phyloP scores from a whole-genome alignment of 1,140 invertebrate genomes.

The Drosophila lowei region DNA sequence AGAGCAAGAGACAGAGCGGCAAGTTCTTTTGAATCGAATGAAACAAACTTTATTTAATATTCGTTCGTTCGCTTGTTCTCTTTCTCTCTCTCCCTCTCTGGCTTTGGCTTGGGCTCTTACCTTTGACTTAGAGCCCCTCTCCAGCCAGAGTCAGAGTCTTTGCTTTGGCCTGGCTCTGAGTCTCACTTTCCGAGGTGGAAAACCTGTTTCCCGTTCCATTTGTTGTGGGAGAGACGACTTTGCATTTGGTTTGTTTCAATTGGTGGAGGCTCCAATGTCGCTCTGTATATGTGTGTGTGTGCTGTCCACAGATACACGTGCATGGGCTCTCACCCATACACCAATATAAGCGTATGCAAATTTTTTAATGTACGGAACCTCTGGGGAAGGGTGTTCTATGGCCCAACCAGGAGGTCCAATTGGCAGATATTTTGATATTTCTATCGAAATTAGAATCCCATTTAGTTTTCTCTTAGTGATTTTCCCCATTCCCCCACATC shows the following conservation, averaged over 20 bases:
- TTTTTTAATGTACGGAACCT: constrained; percentile 59
- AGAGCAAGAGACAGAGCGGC: constrained; percentile 43
- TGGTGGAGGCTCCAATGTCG: constrained; percentile 65
- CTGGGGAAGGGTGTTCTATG: constrained; percentile 50
- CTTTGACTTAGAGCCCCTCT: too few species aligned
- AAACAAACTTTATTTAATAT: constrained; percentile 79
- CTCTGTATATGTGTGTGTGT: constrained; percentile 19
- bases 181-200: constrained; percentile 45
- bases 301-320: constrained; percentile 49
- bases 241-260: constrained; percentile 81
- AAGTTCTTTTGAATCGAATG: constrained; percentile 77
- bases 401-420: constrained; percentile 18
- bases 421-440: constrained; percentile 6
- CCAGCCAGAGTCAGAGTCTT: constrained; percentile 7
- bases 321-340: constrained; percentile 23
- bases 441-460: background rate
- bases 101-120: constrained; percentile 4
- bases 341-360: constrained; percentile 60
- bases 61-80: constrained; percentile 27
- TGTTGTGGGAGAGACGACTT: constrained; percentile 78
- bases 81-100: background rate
- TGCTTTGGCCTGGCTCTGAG: background rate
- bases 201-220: constrained; percentile 71
- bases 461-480: background rate
- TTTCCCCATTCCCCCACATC: background rate